Percentiles rank a stretch among this genome's conserved stretches.
These are phyloP conservation scores for Rhaphigaster nebulosa DNA, from an alignment of 2,888 invertebrate species.

Conservation along the genomic window DNA sequence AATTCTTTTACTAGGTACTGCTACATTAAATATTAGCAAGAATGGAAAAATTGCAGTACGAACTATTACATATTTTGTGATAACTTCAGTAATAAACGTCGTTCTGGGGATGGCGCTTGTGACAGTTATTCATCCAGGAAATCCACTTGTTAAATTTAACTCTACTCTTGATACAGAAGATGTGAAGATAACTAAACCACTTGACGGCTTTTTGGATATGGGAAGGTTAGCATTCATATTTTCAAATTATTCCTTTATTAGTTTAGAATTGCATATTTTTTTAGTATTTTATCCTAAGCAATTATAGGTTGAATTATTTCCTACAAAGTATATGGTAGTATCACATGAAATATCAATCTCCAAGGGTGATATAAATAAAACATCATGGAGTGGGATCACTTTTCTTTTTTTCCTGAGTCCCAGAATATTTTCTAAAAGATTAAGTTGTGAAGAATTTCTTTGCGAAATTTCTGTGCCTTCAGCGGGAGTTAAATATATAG, in stretches of 20 bases:
- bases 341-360: conserved; percentile 9
- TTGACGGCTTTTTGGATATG: conserved; percentile 91
- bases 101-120: conserved; percentile 82
- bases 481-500: not conserved
- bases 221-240: conserved; percentile 77
- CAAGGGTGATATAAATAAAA: not conserved
- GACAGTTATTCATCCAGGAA: conserved; percentile 82
- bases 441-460: not conserved
- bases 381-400: not conserved
- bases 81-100: conserved; percentile 86
- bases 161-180: conserved; percentile 60
- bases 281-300: not conserved
- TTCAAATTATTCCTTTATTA: not conserved
- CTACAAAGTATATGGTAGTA: not conserved
- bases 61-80: conserved; percentile 83
- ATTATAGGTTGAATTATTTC: not conserved
- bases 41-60: conserved; percentile 89
- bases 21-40: conserved; percentile 87
- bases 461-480: not conserved
- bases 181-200: conserved; percentile 74
- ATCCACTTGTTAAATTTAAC: conserved; percentile 70
- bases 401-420: not conserved
- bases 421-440: not conserved
- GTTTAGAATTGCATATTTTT: not conserved
- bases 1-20: conserved; percentile 75